These are phyloP conservation scores for Danio choprae DNA, from an alignment of 2,797 vertebrate genomes.

Conservation along the genomic window DNA sequence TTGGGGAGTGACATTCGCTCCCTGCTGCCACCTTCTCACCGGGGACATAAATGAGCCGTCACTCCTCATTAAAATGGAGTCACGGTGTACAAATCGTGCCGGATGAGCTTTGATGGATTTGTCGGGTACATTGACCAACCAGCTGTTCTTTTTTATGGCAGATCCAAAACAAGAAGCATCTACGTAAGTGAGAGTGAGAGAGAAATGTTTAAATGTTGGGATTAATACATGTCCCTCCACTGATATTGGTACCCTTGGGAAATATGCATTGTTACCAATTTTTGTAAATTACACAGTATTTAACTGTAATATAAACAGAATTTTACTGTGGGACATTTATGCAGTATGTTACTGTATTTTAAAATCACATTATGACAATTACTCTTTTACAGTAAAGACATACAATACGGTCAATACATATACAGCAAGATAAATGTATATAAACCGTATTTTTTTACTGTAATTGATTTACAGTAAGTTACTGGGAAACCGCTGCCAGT, in stretches of 20 bases:
- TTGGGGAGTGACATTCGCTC: neutral
- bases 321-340: no score
- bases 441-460: no score
- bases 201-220: neutral
- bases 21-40: neutral
- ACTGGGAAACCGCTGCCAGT: no score
- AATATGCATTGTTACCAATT: neutral
- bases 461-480: no score
- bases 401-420: no score
- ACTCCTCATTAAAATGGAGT: conserved; percentile 29
- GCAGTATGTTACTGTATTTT: no score
- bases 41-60: conserved; percentile 24
- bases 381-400: no score
- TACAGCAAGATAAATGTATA: no score
- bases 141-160: conserved; percentile 30
- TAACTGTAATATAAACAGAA: no score
- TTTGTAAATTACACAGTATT: no score
- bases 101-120: conserved; percentile 26
- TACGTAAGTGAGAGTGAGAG: neutral
- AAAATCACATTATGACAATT: no score
- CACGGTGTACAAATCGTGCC: conserved; percentile 11
- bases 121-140: neutral
- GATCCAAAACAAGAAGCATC: neutral
- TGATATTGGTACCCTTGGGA: neutral
- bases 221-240: no score